Conservation (phyloP, 2,888 invertebrate genomes). For the Patella depressa region DNA sequence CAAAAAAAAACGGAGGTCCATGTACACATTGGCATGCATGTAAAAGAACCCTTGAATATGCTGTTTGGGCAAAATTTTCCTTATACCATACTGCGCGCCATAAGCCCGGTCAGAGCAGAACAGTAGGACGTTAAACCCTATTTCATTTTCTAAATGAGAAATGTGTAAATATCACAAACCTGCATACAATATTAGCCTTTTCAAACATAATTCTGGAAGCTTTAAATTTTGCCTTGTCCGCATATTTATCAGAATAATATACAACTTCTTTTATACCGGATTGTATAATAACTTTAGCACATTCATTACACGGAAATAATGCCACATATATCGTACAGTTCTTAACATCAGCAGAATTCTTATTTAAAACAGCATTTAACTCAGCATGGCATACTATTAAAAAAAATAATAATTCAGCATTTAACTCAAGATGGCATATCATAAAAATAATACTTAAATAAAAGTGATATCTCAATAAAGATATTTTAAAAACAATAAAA, state of each 20-base stretch:
- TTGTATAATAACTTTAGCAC: slow-evolving; percentile 96
- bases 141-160: no score
- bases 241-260: slow-evolving; percentile 88
- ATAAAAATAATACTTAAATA: background rate
- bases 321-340: slow-evolving; percentile 89
- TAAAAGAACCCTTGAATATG: background rate
- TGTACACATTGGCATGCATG: background rate
- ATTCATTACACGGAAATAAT: slow-evolving; percentile 97
- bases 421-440: background rate
- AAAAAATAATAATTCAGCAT: background rate
- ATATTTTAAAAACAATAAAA: slow-evolving; percentile 16
- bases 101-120: background rate
- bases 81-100: no score
- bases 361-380: slow-evolving; percentile 95
- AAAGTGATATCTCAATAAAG: background rate
- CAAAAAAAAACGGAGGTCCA: background rate
- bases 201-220: slow-evolving; percentile 89
- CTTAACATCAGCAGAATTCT: slow-evolving; percentile 83
- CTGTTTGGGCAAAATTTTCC: background rate
- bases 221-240: slow-evolving; percentile 77
- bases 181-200: slow-evolving; percentile 80
- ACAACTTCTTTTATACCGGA: slow-evolving; percentile 82
- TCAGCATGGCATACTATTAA: slow-evolving; percentile 94
- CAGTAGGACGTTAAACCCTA: no score
- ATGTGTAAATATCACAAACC: slow-evolving; percentile 36